Percentiles rank a stretch among this genome's conserved stretches.
Conservation (phyloP, 2,113 vertebrate species). For the Pelvicachromis taeniatus region DNA sequence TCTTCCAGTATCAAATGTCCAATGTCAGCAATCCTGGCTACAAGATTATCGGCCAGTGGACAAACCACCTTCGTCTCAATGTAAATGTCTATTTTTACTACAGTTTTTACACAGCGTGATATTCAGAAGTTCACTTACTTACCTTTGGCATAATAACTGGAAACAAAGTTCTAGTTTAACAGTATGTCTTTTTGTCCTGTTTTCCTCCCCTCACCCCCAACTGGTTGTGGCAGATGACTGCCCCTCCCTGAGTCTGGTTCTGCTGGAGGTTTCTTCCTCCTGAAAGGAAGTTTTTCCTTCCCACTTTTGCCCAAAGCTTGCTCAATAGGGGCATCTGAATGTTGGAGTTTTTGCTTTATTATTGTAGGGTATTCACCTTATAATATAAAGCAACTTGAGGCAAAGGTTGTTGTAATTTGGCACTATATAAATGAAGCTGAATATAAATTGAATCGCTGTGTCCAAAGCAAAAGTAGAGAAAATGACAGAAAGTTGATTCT, state of each 20-base stretch:
- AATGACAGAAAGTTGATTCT: not conserved
- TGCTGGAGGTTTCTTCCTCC: not conserved
- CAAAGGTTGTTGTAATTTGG: not conserved
- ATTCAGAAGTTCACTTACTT: not conserved
- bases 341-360: not conserved
- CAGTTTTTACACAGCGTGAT: not conserved
- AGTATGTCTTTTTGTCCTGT: not conserved
- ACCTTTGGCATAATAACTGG: not conserved
- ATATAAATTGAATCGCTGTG: not conserved
- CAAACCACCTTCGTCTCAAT: slow-evolving; percentile 79
- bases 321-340: not conserved
- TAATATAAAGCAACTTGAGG: not conserved
- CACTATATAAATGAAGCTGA: not conserved
- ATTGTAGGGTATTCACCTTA: not conserved
- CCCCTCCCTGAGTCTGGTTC: not conserved
- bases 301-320: not conserved
- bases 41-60: slow-evolving; percentile 83
- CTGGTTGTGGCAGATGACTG: not conserved
- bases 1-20: slow-evolving; percentile 88
- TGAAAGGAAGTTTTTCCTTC: not conserved
- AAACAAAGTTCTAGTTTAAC: not conserved
- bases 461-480: not conserved
- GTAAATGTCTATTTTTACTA: slow-evolving; percentile 63
- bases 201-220: not conserved
- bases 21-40: slow-evolving; percentile 79